Base-by-base conservation (phyloP, 2,797 vertebrate species). In the Schizopygopsis malacanthus region DNA sequence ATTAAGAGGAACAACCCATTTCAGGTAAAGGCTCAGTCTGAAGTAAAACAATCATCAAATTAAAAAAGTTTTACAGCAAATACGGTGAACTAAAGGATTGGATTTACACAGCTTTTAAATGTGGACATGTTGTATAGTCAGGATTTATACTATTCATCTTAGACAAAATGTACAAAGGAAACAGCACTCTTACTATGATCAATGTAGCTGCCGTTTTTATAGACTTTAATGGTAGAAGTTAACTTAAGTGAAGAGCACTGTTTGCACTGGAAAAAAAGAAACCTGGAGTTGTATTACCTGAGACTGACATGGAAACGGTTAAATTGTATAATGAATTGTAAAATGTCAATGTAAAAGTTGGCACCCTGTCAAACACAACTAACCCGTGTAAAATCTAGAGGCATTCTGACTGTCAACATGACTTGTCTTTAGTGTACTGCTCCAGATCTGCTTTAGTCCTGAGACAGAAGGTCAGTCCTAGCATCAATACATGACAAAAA, bases 61-160 rank as follows among this genome's bases (percentile, higher is more conserved):
- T 0, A 22, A 43, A 59, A 4, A 15, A 2, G 18, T 56, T 54
- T 54, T 18, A 33, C 25, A 52, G 18, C 0, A 75, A 43, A 78
- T n/a, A 78, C 22, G 6, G 47, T 6, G 3, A 20, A 63, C 77
- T 25, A 65, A 63, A 15, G 41, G 12, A 63, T 45, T 63, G 15
- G 9, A 78, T 79, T 73, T 59, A 56, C 37, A 82, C 72, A 15
- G 18, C 11, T 22, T 61, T 43, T 61, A 6, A 73, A 39, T 72
- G 16, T 79, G 16, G 12, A 13, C 72, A 70, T 54, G 6, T 39
- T 52, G 22, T 54, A n/a, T n/a, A 6, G 16, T 52, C 37, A 56
- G 43, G 10, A 39, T 67, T 45, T 41, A 76, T 52, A 28, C 3
- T 0, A 13, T 63, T 63, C 47, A 54, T 18, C 1, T n/a, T 25